phyloP scores from a whole-genome alignment of 2,797 vertebrate species.

The Leucoraja ocellata region DNA sequence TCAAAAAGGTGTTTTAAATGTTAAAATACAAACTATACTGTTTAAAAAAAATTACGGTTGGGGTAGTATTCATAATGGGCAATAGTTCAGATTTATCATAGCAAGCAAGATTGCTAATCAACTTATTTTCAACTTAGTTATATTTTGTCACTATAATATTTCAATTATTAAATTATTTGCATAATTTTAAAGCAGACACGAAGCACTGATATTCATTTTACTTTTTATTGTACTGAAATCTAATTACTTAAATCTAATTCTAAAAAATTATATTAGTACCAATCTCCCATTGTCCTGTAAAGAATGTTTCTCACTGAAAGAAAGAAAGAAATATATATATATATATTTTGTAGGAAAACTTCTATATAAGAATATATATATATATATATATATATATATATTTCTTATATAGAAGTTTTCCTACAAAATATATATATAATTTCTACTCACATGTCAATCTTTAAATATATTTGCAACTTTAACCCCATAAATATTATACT shows the following conservation, averaged over 20 bases:
- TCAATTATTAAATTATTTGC: not conserved
- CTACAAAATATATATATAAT: not conserved
- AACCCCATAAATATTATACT: not conserved
- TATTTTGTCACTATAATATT: not conserved
- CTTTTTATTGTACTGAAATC: not conserved
- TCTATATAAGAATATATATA: too few species aligned
- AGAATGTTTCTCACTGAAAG: not conserved
- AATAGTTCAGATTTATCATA: not conserved
- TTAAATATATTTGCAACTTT: not conserved
- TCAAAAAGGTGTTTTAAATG: not conserved
- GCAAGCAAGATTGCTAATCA: not conserved
- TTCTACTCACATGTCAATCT: not conserved
- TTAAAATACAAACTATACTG: not conserved
- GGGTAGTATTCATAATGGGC: not conserved
- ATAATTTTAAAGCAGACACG: not conserved
- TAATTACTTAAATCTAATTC: not conserved
- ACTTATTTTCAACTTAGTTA: not conserved
- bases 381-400: too few species aligned
- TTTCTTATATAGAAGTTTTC: too few species aligned
- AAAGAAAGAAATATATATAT: not conserved
- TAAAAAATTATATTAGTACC: not conserved
- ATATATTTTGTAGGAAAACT: too few species aligned
- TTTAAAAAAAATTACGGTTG: not conserved
- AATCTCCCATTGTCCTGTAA: not conserved
- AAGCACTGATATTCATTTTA: not conserved